Conservation (phyloP, 2,113 vertebrate genomes). For the Pituophis catenifer region DNA sequence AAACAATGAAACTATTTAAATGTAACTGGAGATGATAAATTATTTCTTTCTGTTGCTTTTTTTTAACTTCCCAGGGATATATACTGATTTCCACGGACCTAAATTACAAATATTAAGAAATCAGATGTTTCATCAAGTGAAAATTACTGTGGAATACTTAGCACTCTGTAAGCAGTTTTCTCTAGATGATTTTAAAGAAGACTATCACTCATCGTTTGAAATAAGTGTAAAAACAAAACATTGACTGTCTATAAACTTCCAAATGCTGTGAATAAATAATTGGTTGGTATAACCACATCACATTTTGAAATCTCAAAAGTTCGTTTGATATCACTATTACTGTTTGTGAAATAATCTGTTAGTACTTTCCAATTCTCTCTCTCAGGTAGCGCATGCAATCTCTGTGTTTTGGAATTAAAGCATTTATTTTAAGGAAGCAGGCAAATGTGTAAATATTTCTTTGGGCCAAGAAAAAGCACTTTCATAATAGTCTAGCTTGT, state of each 20-base stretch:
- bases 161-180: neutral
- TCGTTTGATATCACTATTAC: neutral
- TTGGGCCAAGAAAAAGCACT: neutral
- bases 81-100: slow-evolving; percentile 66
- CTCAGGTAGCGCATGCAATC: neutral
- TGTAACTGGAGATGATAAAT: neutral
- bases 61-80: slow-evolving; percentile 52
- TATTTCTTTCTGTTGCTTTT: neutral
- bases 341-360: neutral
- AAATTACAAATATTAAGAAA: slow-evolving; percentile 41
- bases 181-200: neutral
- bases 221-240: neutral
- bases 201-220: neutral
- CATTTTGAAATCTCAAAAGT: neutral
- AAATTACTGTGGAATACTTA: neutral
- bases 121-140: neutral
- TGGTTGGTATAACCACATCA: neutral
- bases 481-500: neutral
- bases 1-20: neutral
- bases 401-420: neutral
- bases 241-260: neutral
- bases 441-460: neutral
- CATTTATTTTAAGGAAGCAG: neutral
- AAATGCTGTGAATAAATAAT: neutral
- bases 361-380: neutral